Percentiles rank a stretch among this genome's conserved stretches.
phyloP scores from a whole-genome alignment of 2,888 invertebrate genomes.

The Heteropelma amictum region DNA sequence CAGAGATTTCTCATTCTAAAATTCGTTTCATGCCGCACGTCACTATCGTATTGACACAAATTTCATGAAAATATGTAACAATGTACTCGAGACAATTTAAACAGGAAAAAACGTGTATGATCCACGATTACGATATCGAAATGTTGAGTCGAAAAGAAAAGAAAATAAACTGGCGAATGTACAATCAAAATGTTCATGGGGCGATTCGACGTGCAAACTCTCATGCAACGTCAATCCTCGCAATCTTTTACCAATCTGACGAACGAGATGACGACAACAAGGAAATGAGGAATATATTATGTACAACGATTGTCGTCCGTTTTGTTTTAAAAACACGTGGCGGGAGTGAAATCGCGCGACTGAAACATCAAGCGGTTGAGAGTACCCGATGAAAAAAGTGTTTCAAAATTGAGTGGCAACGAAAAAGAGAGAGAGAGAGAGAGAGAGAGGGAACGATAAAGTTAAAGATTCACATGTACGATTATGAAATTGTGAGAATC shows the following conservation, averaged over 20 bases:
- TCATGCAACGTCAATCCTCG: conserved; percentile 43
- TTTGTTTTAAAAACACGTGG: background rate
- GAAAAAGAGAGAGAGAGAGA: background rate
- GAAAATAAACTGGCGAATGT: no score
- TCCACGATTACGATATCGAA: no score
- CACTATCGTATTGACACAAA: conserved; percentile 27
- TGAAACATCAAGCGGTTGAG: conserved; percentile 9
- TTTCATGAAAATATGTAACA: no score
- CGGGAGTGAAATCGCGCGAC: background rate
- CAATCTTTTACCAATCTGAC: conserved; percentile 3
- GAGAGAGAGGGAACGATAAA: conserved; percentile 5
- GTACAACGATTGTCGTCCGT: background rate
- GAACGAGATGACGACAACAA: background rate
- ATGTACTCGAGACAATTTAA: background rate
- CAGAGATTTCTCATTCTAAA: conserved; percentile 50
- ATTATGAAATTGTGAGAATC: conserved; percentile 65
- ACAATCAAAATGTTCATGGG: conserved; percentile 11
- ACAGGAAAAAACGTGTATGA: background rate
- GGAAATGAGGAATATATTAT: background rate
- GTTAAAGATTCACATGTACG: conserved; percentile 32
- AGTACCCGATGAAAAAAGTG: conserved; percentile 4
- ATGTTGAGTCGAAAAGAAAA: background rate
- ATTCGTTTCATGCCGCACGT: conserved; percentile 41
- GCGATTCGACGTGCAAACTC: conserved; percentile 24
- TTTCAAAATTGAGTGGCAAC: no score